Percentiles rank a stretch among this genome's conserved stretches.
Conservation (phyloP, 2,888 invertebrate genomes). For the Noctua janthina region DNA sequence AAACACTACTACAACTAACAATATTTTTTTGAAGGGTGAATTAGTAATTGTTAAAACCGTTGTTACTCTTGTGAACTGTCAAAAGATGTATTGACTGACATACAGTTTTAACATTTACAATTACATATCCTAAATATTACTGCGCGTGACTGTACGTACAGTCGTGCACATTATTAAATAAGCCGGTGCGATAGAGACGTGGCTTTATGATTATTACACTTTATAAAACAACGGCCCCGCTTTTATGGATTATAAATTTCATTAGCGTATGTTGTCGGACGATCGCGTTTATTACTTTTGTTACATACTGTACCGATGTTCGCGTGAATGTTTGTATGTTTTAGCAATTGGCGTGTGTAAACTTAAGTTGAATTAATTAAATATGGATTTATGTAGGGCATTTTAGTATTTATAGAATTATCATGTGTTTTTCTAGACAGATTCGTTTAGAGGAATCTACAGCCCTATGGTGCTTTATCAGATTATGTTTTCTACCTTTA, state of each 20-base stretch:
- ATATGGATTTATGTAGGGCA: neutral
- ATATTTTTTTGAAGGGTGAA: neutral
- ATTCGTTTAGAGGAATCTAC: neutral
- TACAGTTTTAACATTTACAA: neutral
- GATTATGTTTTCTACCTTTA: neutral
- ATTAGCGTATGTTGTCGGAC: conserved; percentile 86
- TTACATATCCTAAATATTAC: neutral
- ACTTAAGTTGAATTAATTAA: neutral
- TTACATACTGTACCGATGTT: conserved; percentile 64
- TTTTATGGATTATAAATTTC: conserved; percentile 89
- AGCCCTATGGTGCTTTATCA: neutral
- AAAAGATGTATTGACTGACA: neutral
- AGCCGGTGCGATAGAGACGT: conserved; percentile 63
- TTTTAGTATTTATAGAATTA: neutral
- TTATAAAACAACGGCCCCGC: conserved; percentile 84
- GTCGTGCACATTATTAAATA: conserved; percentile 70
- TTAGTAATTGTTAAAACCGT: neutral
- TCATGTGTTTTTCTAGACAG: neutral
- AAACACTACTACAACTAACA: neutral
- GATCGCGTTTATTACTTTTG: conserved; percentile 82
- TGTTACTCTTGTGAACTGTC: neutral
- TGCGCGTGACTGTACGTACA: conserved; percentile 53
- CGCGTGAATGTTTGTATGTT: conserved; percentile 37
- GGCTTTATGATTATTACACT: conserved; percentile 88
- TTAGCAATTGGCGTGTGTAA: conserved; percentile 16